These are phyloP conservation scores for Alectoris magna DNA, from an alignment of 2,797 vertebrate genomes.

Conservation along the genomic window DNA sequence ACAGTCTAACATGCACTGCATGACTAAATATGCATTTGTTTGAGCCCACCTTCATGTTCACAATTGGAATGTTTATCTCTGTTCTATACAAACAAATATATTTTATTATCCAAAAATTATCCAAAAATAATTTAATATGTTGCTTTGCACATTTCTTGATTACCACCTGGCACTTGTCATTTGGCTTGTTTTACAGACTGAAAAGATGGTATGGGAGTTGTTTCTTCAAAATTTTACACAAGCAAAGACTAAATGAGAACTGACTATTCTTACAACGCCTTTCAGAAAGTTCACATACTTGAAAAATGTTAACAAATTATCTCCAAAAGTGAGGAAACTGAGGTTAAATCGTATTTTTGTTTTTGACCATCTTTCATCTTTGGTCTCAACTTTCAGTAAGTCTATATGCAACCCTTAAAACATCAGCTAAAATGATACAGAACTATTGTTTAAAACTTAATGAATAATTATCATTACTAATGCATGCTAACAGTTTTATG, in stretches of 20 bases:
- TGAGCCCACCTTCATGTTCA: not conserved
- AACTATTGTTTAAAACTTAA: not conserved
- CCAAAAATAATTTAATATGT: not conserved
- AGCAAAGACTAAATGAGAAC: not conserved
- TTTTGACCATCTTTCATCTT: not conserved
- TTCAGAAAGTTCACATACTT: accelerated
- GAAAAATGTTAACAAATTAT: not conserved
- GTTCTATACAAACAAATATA: not conserved
- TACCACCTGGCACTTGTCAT: not conserved
- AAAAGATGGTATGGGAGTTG: not conserved
- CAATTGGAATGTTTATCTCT: accelerated
- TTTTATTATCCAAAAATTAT: no score
- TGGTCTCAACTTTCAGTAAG: not conserved
- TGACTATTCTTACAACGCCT: not conserved
- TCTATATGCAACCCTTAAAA: not conserved
- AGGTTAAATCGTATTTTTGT: not conserved
- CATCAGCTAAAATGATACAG: not conserved
- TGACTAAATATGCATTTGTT: not conserved
- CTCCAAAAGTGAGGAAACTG: not conserved
- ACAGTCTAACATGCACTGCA: not conserved
- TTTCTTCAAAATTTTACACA: not conserved
- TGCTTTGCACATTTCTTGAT: not conserved
- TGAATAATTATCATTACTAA: not conserved
- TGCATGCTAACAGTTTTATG: not conserved
- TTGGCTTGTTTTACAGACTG: not conserved